These are phyloP conservation scores for Spheniscus humboldti DNA, from an alignment of 2,797 vertebrate species.

Conservation along the genomic window DNA sequence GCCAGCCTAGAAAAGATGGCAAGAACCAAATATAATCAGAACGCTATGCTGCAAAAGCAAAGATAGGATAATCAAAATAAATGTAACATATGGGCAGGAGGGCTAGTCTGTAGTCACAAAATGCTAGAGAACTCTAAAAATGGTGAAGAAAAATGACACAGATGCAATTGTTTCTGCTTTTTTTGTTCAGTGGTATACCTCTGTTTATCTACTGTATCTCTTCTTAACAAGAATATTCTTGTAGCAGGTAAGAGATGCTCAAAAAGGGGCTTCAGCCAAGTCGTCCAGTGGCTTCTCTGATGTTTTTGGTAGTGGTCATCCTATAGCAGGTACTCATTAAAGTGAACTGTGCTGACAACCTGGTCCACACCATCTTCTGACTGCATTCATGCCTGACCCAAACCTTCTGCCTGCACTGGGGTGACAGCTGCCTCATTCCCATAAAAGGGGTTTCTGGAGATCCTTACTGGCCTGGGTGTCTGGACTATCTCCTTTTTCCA, in stretches of 20 bases:
- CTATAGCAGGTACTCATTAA: background rate
- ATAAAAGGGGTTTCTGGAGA: background rate
- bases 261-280: background rate
- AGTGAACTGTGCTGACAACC: background rate
- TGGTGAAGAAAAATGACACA: background rate
- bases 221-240: background rate
- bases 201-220: background rate
- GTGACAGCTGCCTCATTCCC: background rate
- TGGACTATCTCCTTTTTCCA: background rate
- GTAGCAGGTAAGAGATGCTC: background rate
- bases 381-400: background rate
- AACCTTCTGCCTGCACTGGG: background rate
- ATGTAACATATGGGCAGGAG: background rate
- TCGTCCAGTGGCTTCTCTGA: background rate
- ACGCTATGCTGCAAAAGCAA: constrained; percentile 27
- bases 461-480: background rate
- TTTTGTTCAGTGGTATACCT: background rate
- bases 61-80: constrained; percentile 15
- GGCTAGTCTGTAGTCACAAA: background rate
- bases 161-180: background rate
- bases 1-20: background rate
- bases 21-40: background rate
- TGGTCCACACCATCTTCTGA: background rate
- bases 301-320: background rate
- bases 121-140: background rate